Evolutionary conservation across 2,113 vertebrate species (phyloP).

Genomic region (Empidonax traillii): DNA sequence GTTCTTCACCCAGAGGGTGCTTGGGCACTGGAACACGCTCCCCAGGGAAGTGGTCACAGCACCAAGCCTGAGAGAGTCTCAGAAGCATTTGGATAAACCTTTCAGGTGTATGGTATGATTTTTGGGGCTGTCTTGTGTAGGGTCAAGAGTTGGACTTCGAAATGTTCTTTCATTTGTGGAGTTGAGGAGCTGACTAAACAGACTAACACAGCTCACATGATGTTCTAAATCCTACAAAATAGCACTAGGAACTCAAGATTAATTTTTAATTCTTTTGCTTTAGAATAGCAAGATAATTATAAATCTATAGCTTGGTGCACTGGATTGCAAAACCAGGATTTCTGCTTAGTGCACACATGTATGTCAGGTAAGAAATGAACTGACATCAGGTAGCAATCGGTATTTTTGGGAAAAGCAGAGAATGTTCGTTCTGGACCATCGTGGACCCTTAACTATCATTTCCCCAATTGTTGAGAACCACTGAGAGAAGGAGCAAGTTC

Average conservation of each 20-base stretch:
- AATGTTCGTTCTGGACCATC: not conserved
- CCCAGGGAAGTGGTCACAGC: not conserved
- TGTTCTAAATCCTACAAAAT: not conserved
- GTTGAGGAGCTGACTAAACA: not conserved
- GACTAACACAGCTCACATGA: accelerated
- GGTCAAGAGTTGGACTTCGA: not conserved
- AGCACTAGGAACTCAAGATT: not conserved
- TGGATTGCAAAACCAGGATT: not conserved
- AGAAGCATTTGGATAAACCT: not conserved
- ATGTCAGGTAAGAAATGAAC: not conserved
- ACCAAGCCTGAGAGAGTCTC: not conserved
- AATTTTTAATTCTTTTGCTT: not conserved
- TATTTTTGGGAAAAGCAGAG: not conserved
- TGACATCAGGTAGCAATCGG: not conserved
- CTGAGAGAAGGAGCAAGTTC: not conserved
- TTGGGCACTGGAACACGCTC: accelerated
- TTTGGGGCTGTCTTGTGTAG: not conserved
- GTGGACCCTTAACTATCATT: not conserved
- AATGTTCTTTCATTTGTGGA: not conserved
- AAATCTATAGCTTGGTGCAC: not conserved
- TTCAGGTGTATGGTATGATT: not conserved
- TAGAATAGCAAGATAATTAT: not conserved
- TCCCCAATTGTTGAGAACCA: not conserved
- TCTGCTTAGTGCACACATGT: not conserved
- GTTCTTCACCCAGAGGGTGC: accelerated